phyloP scores from a whole-genome alignment of 37 sponge, comb jelly and placozoan species.

The Lycopodina hypogea region DNA sequence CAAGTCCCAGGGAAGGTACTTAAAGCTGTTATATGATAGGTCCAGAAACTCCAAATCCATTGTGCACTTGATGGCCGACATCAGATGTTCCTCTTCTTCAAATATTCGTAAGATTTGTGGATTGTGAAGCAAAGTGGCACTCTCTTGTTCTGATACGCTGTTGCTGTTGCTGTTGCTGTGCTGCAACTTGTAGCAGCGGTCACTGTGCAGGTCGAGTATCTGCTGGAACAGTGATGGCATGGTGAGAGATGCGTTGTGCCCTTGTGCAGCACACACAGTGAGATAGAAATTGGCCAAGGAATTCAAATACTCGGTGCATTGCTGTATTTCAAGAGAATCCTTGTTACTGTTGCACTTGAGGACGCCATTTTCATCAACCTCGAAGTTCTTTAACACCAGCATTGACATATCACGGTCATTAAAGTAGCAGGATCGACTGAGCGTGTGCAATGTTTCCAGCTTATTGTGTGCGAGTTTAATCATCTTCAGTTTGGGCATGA shows the following conservation, averaged over 20 bases:
- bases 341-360: background rate
- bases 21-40: conserved; percentile 63
- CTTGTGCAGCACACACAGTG: conserved; percentile 5
- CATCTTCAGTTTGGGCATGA: conserved; percentile 47
- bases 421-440: conserved; percentile 36
- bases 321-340: background rate
- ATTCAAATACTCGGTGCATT: conserved; percentile 15
- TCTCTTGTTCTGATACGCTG: background rate
- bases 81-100: conserved; percentile 25
- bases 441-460: conserved; percentile 50
- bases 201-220: conserved; percentile 26
- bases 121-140: background rate
- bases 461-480: conserved; percentile 47
- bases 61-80: background rate
- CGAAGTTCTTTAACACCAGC: background rate
- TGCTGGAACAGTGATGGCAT: background rate
- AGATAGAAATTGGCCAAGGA: conserved; percentile 25
- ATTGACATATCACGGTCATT: conserved; percentile 23
- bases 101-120: background rate
- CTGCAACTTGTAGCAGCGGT: background rate
- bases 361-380: background rate
- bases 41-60: conserved; percentile 45
- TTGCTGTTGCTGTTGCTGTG: background rate
- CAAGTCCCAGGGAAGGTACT: conserved; percentile 57
- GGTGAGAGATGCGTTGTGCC: background rate